Conservation (phyloP, 2,888 invertebrate genomes). For the Limnephilus rhombicus region DNA sequence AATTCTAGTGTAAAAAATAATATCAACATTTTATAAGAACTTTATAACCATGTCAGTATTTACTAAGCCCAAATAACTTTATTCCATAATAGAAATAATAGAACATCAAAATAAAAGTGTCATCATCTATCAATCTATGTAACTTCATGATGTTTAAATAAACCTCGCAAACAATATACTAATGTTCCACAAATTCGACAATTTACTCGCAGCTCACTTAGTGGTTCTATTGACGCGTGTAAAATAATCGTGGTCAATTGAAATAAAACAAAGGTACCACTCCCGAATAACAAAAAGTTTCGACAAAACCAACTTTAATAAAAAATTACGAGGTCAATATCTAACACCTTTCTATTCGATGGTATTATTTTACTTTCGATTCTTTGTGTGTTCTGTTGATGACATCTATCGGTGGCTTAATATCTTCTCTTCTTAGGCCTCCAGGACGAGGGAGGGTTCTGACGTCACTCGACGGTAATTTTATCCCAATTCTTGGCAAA, state of each 20-base stretch:
- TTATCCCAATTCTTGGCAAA: conserved; percentile 30
- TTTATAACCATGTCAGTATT: too few relatives aligned
- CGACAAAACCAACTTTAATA: neutral
- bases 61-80: too few relatives aligned
- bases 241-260: neutral
- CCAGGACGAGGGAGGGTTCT: conserved; percentile 61
- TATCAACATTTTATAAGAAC: too few relatives aligned
- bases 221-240: neutral
- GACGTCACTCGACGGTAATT: conserved; percentile 27
- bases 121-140: too few relatives aligned
- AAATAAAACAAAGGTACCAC: neutral
- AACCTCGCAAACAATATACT: too few relatives aligned
- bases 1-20: too few relatives aligned
- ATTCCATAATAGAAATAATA: too few relatives aligned
- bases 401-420: neutral
- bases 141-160: too few relatives aligned
- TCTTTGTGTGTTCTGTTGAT: neutral
- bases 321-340: neutral
- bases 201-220: neutral
- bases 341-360: neutral
- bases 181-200: too few relatives aligned
- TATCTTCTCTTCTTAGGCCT: conserved; percentile 31
- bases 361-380: neutral
- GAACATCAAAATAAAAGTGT: too few relatives aligned
- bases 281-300: neutral